Evolutionary conservation across 2,888 invertebrate species (phyloP).

Genomic region (Melinopterus prodromus): DNA sequence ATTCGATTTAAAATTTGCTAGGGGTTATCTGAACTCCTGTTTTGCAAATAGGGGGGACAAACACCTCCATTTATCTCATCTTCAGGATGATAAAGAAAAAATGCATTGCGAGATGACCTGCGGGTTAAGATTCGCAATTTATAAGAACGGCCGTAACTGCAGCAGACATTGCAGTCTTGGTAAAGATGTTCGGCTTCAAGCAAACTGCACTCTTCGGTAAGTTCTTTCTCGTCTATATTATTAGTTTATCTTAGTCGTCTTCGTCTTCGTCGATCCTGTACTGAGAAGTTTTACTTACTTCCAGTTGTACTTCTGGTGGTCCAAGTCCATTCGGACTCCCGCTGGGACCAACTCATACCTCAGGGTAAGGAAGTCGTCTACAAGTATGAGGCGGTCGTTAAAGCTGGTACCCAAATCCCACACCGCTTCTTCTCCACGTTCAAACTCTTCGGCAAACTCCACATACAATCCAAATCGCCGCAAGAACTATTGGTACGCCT

Average conservation of each 20-base stretch:
- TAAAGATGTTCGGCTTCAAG: neutral
- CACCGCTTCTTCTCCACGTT: constrained; percentile 54
- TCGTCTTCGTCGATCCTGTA: no score
- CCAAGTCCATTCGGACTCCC: neutral
- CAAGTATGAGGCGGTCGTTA: constrained; percentile 56
- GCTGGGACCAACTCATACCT: constrained; percentile 52
- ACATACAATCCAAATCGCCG: constrained; percentile 50
- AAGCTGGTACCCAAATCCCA: constrained; percentile 55
- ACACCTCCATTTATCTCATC: neutral
- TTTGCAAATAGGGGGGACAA: neutral
- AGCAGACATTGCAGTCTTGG: neutral
- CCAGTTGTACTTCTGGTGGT: neutral
- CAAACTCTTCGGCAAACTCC: constrained; percentile 54
- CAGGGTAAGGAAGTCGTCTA: constrained; percentile 62
- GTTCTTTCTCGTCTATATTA: neutral
- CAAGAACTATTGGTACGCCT: constrained; percentile 48
- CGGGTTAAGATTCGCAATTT: neutral
- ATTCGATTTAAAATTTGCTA: neutral
- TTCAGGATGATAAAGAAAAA: no score
- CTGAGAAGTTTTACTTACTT: neutral
- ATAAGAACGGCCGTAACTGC: neutral
- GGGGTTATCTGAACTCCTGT: neutral
- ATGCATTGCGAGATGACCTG: no score
- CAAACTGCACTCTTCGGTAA: neutral
- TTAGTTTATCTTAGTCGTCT: neutral